phyloP scores from a whole-genome alignment of 2,113 vertebrate genomes.

The Aphelocoma coerulescens region DNA sequence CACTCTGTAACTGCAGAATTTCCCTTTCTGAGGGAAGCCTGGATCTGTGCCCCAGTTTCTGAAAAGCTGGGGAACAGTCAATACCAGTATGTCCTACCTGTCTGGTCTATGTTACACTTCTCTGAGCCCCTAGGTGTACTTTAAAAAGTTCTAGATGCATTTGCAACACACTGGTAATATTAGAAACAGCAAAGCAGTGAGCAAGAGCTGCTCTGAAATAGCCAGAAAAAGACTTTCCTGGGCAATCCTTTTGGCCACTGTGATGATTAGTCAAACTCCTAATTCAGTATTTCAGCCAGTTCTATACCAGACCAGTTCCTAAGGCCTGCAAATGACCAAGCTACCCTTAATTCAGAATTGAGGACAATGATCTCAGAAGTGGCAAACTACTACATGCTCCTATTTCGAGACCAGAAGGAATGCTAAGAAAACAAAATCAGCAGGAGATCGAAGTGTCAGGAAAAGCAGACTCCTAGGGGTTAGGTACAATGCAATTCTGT shows the following conservation, averaged over 20 bases:
- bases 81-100: too few species aligned
- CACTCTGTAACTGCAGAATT: not conserved
- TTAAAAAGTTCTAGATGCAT: not conserved
- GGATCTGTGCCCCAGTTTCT: not conserved
- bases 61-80: not conserved
- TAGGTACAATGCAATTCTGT: constrained; percentile 3
- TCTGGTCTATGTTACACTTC: rapidly evolving
- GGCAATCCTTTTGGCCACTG: not conserved
- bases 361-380: not conserved
- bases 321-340: not conserved
- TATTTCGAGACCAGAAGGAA: not conserved
- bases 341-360: not conserved
- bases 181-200: not conserved
- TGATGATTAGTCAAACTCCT: not conserved
- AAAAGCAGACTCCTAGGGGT: constrained; percentile 4
- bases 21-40: not conserved
- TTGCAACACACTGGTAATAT: not conserved
- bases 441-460: constrained; percentile 2
- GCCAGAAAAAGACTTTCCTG: not conserved
- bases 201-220: not conserved
- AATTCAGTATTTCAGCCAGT: not conserved
- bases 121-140: not conserved
- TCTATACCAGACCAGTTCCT: not conserved
- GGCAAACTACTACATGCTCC: not conserved
- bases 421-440: constrained; percentile 27